Evolutionary conservation across 2,888 invertebrate species (phyloP), one percentile per base, ranked within the genome.

Genomic region (Eulithis testata): DNA sequence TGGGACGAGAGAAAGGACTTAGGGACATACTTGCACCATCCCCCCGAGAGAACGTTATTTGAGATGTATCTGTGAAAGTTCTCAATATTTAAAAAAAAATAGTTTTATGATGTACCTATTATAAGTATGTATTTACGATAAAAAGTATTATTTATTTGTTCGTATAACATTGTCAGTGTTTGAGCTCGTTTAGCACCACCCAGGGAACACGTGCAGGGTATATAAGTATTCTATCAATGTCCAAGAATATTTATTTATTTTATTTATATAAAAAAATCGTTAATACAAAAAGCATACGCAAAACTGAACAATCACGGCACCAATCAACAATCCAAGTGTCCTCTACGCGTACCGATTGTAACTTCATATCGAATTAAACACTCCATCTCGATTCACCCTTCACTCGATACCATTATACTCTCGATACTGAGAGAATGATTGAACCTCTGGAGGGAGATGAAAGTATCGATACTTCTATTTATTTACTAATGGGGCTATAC

Each of bases 321-420:
- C 43, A 45, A 57, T 54, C 58, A 55, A 56, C 21, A 49, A 36
- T 64, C 73, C 73, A 67, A 70, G 66, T 11, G 55, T 11, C 72
- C 73, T 71, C 66, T 62, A 58, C n/a, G 11, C 43, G 54, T 21
- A 31, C 31, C 59, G 66, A 59, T 62, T 70, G 64, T 75, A 65
- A 69, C 70, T 74, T 62, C 40, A 51, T 63, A 67, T 78, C 76
- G 73, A 79, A 84, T 84, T 84, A 84, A 76, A 71, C 70, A 78
- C 84, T 83, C 70, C 61, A 68, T 45, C 36, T 64, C 71, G 64
- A 55, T 74, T 49, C 51, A 54, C 66, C 66, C 63, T 59, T 67
- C 56, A 49, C 21, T 49, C 77, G 79, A 82, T 84, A 80, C 74
- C 69, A 76, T 84, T 83, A 82, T 66, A 66, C 66, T 65, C 82